Conservation (phyloP, 2,888 invertebrate genomes). For the Hipparchia semele region DNA sequence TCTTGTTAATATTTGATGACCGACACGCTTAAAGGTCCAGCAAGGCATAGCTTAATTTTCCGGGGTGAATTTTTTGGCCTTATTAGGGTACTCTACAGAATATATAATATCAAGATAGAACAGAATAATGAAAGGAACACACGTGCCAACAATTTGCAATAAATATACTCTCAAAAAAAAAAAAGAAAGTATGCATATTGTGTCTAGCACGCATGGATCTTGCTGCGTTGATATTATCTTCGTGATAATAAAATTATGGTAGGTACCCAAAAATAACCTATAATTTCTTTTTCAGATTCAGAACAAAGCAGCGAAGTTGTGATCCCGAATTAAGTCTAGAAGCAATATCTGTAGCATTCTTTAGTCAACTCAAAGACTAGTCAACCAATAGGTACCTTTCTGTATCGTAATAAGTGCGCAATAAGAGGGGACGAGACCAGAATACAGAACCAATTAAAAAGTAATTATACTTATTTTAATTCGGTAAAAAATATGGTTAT, state of each 20-base stretch:
- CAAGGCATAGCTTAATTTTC: background rate
- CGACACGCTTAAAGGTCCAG: background rate
- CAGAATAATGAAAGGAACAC: too few relatives aligned
- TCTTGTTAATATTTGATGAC: slow-evolving; percentile 17
- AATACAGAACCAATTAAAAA: background rate
- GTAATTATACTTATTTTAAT: too few relatives aligned
- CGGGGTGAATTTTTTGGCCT: background rate
- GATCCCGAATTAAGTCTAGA: slow-evolving; percentile 52
- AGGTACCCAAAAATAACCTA: background rate
- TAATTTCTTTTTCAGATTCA: slow-evolving; percentile 51
- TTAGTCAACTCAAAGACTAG: slow-evolving; percentile 50
- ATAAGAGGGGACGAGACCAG: background rate
- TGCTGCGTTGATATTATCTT: too few relatives aligned
- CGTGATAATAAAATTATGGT: too few relatives aligned
- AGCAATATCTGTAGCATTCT: slow-evolving; percentile 4
- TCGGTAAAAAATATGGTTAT: too few relatives aligned
- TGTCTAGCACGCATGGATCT: too few relatives aligned
- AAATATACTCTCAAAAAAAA: too few relatives aligned
- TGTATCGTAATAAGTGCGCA: slow-evolving; percentile 54
- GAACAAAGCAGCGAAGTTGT: slow-evolving; percentile 62
- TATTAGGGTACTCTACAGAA: background rate
- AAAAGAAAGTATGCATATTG: too few relatives aligned
- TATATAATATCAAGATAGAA: too few relatives aligned
- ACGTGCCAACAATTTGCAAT: too few relatives aligned
- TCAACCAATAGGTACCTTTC: slow-evolving; percentile 49